Base-by-base conservation (phyloP, 2,888 invertebrate species). In the Agrenia bidenticulata region DNA sequence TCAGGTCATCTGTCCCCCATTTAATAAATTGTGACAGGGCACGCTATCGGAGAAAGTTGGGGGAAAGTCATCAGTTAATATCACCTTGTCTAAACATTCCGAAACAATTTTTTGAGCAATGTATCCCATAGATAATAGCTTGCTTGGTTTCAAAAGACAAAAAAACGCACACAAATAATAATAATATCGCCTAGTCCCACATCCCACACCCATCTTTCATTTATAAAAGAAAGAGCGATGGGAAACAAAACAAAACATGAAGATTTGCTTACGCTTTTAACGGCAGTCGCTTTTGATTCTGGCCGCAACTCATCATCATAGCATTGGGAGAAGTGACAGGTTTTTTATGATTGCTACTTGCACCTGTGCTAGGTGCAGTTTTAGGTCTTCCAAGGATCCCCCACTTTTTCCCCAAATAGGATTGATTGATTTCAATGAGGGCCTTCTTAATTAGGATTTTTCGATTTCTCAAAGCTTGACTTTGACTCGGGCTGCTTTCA, bases 391-490 rank as follows among this genome's bases (percentile, higher is more conserved):
- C 65, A 21, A 72, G 58, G 27, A 51, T 66, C n/a, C 69, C 65
- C 61, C 60, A 63, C 53, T 66, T 64, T 57, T 69, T 74, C 13
- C 66, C 60, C 15, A 66, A 61, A 23, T 64, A 69, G 1, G 72
- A 66, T 59, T 74, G 74, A 66, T 72, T 72, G 53, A 74, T 67
- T 64, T 74, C 72, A 61, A 72, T 69, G 21, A 74, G 59, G 17
- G 74, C 72, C 59, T 74, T 74, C 64, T 74, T 74, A 57, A 74
- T 70, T 42, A 72, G 66, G 53, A 74, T 69, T 70, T 71, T 74
- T 42, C 74, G 64, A 61, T 72, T 71, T 63, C 67, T 72, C 11
- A 63, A 72, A 21, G 66, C 74, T 59, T 65, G 70, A 61, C 63
- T 70, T 61, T 60, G 61, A 37, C 32, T 51, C 2, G 15, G 51